These are phyloP conservation scores for Poicephalus meyeri DNA, from an alignment of 2,113 vertebrate species.

Conservation along the genomic window DNA sequence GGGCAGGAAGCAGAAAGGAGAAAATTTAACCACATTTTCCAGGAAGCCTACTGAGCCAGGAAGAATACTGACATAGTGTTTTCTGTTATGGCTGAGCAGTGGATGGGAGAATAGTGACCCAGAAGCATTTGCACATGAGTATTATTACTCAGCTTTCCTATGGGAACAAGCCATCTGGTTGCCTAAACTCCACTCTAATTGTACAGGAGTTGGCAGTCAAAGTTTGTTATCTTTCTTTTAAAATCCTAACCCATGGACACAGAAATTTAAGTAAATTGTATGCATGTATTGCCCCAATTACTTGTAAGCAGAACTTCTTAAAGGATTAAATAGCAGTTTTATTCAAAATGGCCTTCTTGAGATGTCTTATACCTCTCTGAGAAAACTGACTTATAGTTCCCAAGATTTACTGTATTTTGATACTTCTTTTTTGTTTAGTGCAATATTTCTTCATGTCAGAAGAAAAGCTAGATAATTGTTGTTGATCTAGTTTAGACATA, in stretches of 20 bases:
- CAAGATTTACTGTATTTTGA: not conserved
- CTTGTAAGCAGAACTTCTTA: not conserved
- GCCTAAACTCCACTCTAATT: not conserved
- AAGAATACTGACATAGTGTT: not conserved
- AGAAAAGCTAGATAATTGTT: not conserved
- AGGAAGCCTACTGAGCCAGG: not conserved
- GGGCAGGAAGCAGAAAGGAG: not conserved
- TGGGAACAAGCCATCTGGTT: not conserved
- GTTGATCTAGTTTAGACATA: not conserved
- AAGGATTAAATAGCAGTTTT: not conserved
- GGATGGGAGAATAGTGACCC: constrained; percentile 16
- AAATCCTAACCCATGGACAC: not conserved
- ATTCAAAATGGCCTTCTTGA: not conserved
- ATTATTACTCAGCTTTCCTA: not conserved
- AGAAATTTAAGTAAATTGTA: not conserved
- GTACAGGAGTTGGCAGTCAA: not conserved
- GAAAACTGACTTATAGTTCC: not conserved
- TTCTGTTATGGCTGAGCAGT: not conserved
- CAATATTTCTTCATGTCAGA: not conserved
- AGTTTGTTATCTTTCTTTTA: not conserved
- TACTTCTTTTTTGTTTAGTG: not conserved
- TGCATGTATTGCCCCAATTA: not conserved
- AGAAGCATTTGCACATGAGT: not conserved
- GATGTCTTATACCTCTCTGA: not conserved
- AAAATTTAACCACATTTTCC: not conserved